Evolutionary conservation across 2,888 invertebrate species (phyloP).

Genomic region (Dicranocentrus wangi): DNA sequence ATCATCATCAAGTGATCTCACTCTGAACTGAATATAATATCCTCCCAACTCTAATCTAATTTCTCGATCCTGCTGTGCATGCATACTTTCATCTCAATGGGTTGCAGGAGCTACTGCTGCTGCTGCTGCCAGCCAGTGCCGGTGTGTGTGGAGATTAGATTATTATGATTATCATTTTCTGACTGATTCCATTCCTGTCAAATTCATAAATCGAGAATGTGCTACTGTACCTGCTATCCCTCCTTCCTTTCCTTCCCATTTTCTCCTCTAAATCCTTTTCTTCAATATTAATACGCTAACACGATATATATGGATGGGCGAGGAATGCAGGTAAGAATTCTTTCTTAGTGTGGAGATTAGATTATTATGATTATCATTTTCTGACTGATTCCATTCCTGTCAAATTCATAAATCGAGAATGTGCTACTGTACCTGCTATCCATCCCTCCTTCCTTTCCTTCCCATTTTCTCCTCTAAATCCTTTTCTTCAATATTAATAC

Average conservation of each 20-base stretch:
- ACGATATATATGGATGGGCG: background rate
- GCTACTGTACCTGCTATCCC: conserved; percentile 2
- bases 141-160: conserved; percentile 30
- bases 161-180: conserved; percentile 4
- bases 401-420: conserved; percentile 24
- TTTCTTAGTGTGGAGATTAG: conserved; percentile 29
- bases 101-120: conserved; percentile 11
- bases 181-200: conserved; percentile 8
- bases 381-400: conserved; percentile 4
- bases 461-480: background rate
- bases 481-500: background rate
- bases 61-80: conserved; percentile 19
- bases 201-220: conserved; percentile 15
- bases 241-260: background rate
- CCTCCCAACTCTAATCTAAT: too few relatives aligned
- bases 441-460: background rate
- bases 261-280: background rate
- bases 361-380: conserved; percentile 11
- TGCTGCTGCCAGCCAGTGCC: too few relatives aligned
- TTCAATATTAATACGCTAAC: background rate
- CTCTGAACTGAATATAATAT: too few relatives aligned
- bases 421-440: conserved; percentile 1
- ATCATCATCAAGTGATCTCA: too few relatives aligned
- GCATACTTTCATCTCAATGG: conserved; percentile 5
- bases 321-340: background rate